Conservation (phyloP, 2,113 vertebrate genomes). For the Sorex fumeus region DNA sequence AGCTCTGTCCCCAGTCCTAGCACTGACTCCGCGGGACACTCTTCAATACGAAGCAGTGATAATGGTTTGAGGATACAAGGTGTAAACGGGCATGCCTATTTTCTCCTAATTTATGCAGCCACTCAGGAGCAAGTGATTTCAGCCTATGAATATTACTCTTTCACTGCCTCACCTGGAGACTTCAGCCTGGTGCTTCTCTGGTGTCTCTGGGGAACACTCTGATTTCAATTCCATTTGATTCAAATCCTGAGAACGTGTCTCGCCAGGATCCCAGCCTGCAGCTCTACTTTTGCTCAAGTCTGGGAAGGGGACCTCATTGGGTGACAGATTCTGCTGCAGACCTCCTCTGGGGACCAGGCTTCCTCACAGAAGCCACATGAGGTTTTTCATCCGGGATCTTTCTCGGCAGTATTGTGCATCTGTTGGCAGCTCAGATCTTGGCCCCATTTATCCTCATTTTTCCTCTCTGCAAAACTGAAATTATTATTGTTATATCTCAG, state of each 20-base stretch:
- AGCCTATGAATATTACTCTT: rapidly evolving
- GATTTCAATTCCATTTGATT: slow-evolving; percentile 28
- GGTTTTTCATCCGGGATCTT: neutral
- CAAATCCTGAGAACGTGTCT: neutral
- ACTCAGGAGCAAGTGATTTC: neutral
- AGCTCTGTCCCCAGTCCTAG: neutral
- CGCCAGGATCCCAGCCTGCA: neutral
- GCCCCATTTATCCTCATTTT: slow-evolving; percentile 21
- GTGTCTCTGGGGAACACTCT: slow-evolving; percentile 6
- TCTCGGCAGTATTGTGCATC: too few relatives aligned
- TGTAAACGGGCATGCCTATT: neutral
- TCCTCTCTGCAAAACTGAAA: neutral
- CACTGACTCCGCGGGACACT: rapidly evolving
- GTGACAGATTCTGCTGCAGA: neutral
- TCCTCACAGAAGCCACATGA: neutral
- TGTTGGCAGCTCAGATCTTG: too few relatives aligned
- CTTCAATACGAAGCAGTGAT: neutral
- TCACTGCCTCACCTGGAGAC: neutral
- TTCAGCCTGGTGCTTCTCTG: neutral
- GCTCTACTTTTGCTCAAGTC: neutral
- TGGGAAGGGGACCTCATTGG: neutral
- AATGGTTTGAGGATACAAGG: neutral
- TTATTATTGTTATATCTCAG: rapidly evolving
- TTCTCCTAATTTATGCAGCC: neutral
- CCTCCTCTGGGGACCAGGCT: neutral